Evolutionary conservation across 2,113 vertebrate species (phyloP).

Genomic region (Heteronetta atricapilla): DNA sequence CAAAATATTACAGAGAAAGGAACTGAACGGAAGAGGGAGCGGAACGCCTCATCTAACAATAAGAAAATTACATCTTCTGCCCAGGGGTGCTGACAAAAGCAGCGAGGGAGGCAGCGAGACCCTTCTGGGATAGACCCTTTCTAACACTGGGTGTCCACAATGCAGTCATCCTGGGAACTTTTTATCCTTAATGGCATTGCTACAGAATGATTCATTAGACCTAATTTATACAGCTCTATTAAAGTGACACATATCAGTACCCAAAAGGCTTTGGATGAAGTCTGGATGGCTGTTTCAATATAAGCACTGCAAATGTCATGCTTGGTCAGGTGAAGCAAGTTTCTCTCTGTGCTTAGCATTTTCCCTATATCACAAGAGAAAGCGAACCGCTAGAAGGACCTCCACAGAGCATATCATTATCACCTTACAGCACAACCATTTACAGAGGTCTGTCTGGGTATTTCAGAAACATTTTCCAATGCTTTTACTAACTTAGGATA

Average conservation of each 20-base stretch:
- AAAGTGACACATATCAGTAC: background rate
- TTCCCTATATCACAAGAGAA: background rate
- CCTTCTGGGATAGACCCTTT: background rate
- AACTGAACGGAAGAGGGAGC: background rate
- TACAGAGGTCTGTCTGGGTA: background rate
- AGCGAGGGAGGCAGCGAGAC: background rate
- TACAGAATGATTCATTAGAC: background rate
- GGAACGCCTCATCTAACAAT: background rate
- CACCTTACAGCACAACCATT: background rate
- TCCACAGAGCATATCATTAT: background rate
- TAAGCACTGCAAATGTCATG: background rate
- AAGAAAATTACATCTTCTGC: background rate
- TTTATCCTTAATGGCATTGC: background rate
- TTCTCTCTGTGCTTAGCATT: background rate
- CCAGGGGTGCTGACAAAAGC: background rate
- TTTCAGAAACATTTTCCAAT: background rate
- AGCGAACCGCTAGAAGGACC: background rate
- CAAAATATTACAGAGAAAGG: background rate
- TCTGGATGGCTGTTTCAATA: background rate
- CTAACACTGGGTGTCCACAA: background rate
- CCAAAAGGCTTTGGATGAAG: background rate
- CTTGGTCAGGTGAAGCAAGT: background rate
- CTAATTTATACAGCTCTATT: background rate
- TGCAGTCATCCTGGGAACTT: background rate
- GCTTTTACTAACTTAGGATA: background rate